Conservation (phyloP, 2,797 vertebrate genomes). For the Gymnopithys bicolor region DNA sequence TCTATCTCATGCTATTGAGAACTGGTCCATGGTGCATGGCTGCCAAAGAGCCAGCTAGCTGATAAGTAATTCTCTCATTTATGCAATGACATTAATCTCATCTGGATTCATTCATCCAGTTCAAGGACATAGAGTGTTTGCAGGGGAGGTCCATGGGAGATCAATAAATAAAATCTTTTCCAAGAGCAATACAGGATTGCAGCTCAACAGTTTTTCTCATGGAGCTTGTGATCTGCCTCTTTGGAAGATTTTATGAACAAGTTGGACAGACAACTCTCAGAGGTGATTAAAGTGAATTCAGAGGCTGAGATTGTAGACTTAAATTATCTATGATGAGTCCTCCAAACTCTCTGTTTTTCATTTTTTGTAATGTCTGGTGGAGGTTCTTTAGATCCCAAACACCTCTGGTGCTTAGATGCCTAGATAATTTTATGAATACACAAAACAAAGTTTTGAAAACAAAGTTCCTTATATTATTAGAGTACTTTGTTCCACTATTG, state of each 20-base stretch:
- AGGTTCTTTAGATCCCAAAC: neutral
- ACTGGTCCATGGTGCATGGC: neutral
- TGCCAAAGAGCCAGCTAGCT: neutral
- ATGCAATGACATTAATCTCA: neutral
- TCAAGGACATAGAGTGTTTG: neutral
- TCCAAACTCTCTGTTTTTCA: neutral
- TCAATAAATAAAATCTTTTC: constrained; percentile 1
- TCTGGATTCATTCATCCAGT: neutral
- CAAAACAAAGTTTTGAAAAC: neutral
- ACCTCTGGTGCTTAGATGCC: neutral
- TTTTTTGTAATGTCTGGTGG: neutral
- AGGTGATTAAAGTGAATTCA: neutral
- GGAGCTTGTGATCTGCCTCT: neutral
- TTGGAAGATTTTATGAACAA: neutral
- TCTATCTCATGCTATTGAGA: neutral
- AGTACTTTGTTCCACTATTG: neutral
- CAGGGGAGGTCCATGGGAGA: neutral
- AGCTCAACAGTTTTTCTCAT: neutral
- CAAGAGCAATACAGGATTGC: neutral
- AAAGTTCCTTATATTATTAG: neutral
- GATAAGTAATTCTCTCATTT: neutral
- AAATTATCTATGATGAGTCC: neutral
- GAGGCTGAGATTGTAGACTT: neutral
- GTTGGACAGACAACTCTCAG: neutral
- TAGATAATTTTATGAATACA: neutral